These are phyloP conservation scores for Xenentodon cancila DNA, from an alignment of 2,797 vertebrate species.

Conservation along the genomic window DNA sequence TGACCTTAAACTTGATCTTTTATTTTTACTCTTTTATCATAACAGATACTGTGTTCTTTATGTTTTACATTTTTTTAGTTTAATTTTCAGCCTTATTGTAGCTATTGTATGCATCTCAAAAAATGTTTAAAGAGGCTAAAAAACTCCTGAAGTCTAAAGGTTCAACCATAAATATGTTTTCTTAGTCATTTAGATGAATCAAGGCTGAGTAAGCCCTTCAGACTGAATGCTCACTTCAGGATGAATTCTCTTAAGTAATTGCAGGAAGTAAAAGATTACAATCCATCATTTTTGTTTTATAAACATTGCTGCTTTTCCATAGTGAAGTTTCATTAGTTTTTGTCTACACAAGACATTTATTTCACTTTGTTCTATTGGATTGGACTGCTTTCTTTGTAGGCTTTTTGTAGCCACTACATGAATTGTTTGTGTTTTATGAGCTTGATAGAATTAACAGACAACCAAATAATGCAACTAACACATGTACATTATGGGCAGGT, in stretches of 20 bases:
- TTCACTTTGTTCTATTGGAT: background rate
- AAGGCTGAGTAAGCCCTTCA: slow-evolving; percentile 5
- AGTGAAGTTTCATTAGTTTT: background rate
- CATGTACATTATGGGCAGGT: too few relatives aligned
- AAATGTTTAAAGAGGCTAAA: background rate
- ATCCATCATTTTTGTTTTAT: slow-evolving; percentile 1
- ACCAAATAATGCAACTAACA: too few relatives aligned
- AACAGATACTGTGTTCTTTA: background rate
- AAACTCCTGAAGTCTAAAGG: background rate
- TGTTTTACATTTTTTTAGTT: background rate
- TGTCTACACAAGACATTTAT: background rate
- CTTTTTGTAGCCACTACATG: background rate
- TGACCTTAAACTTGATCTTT: background rate
- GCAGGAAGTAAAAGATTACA: background rate
- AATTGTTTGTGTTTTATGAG: background rate
- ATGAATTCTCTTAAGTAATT: slow-evolving; percentile 9
- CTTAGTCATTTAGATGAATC: slow-evolving; percentile 2
- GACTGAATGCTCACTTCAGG: background rate
- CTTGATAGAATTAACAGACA: background rate
- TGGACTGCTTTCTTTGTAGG: background rate
- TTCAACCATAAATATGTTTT: background rate
- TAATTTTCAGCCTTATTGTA: too few relatives aligned
- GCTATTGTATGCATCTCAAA: background rate
- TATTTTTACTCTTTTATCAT: background rate
- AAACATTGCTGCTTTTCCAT: background rate